Conservation (phyloP, 1,140 invertebrate species). For the Platorchestia sp. region DNA sequence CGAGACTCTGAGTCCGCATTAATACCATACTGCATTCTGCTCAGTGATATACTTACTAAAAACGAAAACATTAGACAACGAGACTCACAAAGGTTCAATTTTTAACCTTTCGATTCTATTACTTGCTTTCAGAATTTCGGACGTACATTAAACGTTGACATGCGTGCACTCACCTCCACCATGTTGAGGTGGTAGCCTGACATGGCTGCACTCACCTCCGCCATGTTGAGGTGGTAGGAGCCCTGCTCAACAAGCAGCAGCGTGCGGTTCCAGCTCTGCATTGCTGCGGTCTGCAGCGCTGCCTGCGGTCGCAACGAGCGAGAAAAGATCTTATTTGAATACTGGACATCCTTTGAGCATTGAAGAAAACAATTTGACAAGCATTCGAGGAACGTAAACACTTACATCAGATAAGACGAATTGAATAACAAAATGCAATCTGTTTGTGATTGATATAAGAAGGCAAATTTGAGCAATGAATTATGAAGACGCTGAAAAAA, state of each 20-base stretch:
- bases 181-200: slow-evolving; percentile 68
- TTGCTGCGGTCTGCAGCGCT: slow-evolving; percentile 68
- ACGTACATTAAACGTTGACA: too few relatives aligned
- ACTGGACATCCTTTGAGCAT: too few relatives aligned
- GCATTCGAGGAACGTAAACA: too few relatives aligned
- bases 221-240: slow-evolving; percentile 68
- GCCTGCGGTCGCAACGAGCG: slow-evolving; percentile 66
- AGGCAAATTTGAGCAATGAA: too few relatives aligned
- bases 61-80: background rate
- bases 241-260: slow-evolving; percentile 69
- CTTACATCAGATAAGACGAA: too few relatives aligned
- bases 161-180: slow-evolving; percentile 22
- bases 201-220: slow-evolving; percentile 12
- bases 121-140: background rate
- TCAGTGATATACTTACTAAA: too few relatives aligned
- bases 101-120: background rate
- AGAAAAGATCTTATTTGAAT: background rate
- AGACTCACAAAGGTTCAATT: background rate
- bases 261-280: slow-evolving; percentile 70
- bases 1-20: too few relatives aligned
- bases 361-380: too few relatives aligned
- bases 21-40: too few relatives aligned
- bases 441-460: too few relatives aligned
- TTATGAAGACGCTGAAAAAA: too few relatives aligned
- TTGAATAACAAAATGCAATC: too few relatives aligned